These are phyloP conservation scores for Arenicola marina DNA, from an alignment of 2,888 invertebrate species.

Conservation along the genomic window DNA sequence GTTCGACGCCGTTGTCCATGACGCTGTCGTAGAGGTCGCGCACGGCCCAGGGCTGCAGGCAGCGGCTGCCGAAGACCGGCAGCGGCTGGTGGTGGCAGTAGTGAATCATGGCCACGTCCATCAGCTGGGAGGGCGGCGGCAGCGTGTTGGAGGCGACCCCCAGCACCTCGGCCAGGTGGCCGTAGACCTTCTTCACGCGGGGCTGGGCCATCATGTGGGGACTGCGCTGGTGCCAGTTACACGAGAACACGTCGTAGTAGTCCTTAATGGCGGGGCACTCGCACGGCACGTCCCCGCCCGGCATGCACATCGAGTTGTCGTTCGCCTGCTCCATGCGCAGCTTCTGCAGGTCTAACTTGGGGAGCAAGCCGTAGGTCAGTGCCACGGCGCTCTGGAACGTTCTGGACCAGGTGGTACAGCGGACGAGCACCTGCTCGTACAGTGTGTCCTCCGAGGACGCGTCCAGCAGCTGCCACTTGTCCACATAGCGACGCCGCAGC, in stretches of 20 bases:
- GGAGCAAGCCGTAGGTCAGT: constrained; percentile 74
- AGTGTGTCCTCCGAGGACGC: constrained; percentile 34
- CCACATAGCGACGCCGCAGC: constrained; percentile 62
- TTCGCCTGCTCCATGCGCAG: constrained; percentile 65
- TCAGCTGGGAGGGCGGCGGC: constrained; percentile 69
- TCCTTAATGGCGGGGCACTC: constrained; percentile 75
- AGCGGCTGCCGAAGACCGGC: constrained; percentile 70
- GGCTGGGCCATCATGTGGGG: constrained; percentile 1
- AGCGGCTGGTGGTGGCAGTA: constrained; percentile 82
- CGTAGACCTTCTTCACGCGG: constrained; percentile 35
- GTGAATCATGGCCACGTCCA: constrained; percentile 82
- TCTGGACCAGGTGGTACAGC: constrained; percentile 80
- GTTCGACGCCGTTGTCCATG: constrained; percentile 33
- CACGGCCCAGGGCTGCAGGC: constrained; percentile 38
- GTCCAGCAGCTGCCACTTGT: constrained; percentile 47
- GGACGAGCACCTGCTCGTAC: constrained; percentile 65
- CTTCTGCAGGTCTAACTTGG: constrained; percentile 70
- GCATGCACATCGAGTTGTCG: constrained; percentile 27
- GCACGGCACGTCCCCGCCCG: constrained; percentile 63
- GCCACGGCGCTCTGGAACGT: constrained; percentile 90
- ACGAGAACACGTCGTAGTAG: constrained; percentile 55
- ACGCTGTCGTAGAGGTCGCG: constrained; percentile 40
- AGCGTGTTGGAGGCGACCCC: constrained; percentile 73
- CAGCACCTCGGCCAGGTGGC: constrained; percentile 74
- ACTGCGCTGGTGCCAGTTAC: constrained; percentile 14